These are phyloP conservation scores for Taurulus bubalis DNA, from an alignment of 2,113 vertebrate genomes.

Conservation along the genomic window DNA sequence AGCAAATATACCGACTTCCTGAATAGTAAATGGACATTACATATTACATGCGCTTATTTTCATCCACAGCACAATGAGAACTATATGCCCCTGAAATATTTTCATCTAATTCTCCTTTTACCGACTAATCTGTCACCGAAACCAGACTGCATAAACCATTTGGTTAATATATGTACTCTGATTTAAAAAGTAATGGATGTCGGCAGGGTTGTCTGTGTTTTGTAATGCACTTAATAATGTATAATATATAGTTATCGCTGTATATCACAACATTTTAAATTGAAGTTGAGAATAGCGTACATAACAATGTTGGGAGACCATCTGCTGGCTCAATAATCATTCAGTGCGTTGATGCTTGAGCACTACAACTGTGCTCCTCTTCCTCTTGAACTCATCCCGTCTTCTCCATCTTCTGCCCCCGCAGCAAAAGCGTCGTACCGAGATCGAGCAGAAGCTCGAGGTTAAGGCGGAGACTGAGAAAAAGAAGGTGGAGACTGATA, in stretches of 20 bases:
- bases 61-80: background rate
- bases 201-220: background rate
- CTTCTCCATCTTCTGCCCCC: background rate
- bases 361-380: background rate
- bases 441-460: slow-evolving; percentile 99
- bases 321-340: too few relatives aligned
- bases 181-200: background rate
- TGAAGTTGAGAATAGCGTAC: background rate
- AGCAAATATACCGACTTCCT: background rate
- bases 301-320: background rate
- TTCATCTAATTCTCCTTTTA: background rate
- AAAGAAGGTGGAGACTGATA: slow-evolving; percentile 95
- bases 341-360: background rate
- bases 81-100: background rate
- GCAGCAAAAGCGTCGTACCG: slow-evolving; percentile 94
- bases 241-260: too few relatives aligned
- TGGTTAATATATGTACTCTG: background rate
- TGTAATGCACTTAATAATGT: background rate
- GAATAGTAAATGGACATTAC: too few relatives aligned
- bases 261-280: background rate
- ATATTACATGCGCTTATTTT: too few relatives aligned
- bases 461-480: slow-evolving; percentile 96
- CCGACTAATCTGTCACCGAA: background rate
- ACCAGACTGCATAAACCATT: background rate
- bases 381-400: background rate